Evolutionary conservation across 2,888 invertebrate species (phyloP).

Genomic region (Dryadula phaetusa): DNA sequence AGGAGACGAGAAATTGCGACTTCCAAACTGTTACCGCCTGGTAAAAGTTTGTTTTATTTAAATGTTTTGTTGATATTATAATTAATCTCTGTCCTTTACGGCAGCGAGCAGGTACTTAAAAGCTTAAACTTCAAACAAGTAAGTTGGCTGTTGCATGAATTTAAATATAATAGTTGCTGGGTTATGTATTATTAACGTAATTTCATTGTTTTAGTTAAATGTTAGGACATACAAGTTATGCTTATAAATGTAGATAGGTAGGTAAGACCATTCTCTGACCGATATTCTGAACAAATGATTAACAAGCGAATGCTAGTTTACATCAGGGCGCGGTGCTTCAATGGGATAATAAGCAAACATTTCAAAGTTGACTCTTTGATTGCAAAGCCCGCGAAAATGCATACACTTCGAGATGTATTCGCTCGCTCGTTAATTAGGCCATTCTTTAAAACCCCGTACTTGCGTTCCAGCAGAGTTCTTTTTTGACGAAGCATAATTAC

Average conservation of each 20-base stretch:
- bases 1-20: constrained; percentile 14
- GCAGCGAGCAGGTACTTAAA: background rate
- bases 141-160: background rate
- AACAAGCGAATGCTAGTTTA: constrained; percentile 22
- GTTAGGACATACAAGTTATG: constrained; percentile 3
- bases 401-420: constrained; percentile 30
- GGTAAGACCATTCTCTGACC: constrained; percentile 36
- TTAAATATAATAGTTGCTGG: background rate
- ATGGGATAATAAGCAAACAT: constrained; percentile 25
- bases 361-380: constrained; percentile 32
- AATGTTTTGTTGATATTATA: constrained; percentile 22
- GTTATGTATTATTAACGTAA: constrained; percentile 4
- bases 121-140: constrained; percentile 1
- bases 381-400: constrained; percentile 29
- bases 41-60: constrained; percentile 17
- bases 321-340: constrained; percentile 26
- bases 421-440: constrained; percentile 41
- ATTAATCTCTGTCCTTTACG: constrained; percentile 18
- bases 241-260: constrained; percentile 1
- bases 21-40: constrained; percentile 16
- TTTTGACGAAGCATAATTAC: constrained; percentile 39
- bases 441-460: constrained; percentile 35
- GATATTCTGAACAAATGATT: constrained; percentile 34
- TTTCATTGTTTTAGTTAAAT: constrained; percentile 1
- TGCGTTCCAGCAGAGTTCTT: constrained; percentile 28